phyloP scores from a whole-genome alignment of 2,113 vertebrate genomes.

The Equus quagga region DNA sequence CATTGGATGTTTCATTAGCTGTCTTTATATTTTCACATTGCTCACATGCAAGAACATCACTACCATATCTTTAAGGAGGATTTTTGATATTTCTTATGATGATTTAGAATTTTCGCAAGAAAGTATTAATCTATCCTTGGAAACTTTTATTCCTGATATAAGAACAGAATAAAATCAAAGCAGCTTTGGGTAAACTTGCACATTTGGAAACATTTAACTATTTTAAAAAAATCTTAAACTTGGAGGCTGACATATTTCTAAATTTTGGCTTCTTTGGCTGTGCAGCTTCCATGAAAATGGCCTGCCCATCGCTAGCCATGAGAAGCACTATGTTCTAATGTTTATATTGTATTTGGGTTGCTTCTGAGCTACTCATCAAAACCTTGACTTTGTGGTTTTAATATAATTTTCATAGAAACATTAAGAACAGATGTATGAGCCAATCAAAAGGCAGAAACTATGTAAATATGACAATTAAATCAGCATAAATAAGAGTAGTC shows the following conservation, averaged over 20 bases:
- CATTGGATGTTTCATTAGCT: background rate
- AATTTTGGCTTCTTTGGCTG: slow-evolving; percentile 41
- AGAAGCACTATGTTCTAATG: slow-evolving; percentile 45
- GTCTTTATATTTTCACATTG: background rate
- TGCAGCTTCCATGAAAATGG: slow-evolving; percentile 5
- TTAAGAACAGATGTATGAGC: slow-evolving; percentile 71
- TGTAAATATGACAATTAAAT: slow-evolving; percentile 66
- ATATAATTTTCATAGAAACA: slow-evolving; percentile 70
- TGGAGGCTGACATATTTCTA: slow-evolving; percentile 26
- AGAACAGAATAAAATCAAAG: slow-evolving; percentile 58
- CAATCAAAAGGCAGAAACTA: slow-evolving; percentile 63
- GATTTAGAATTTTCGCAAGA: slow-evolving; percentile 36
- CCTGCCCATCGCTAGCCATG: background rate
- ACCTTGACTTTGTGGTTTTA: slow-evolving; percentile 65
- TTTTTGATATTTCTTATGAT: slow-evolving; percentile 25
- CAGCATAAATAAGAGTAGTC: slow-evolving; percentile 42
- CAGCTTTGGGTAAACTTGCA: slow-evolving; percentile 10
- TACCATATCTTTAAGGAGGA: background rate
- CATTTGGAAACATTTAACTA: slow-evolving; percentile 72
- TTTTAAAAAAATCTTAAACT: slow-evolving; percentile 33
- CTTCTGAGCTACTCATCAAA: slow-evolving; percentile 69
- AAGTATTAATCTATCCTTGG: background rate
- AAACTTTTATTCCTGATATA: slow-evolving; percentile 25
- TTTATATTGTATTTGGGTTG: slow-evolving; percentile 57
- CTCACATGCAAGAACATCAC: background rate